Conservation (phyloP, 2,113 vertebrate species). For the Pogonocichla stellata region DNA sequence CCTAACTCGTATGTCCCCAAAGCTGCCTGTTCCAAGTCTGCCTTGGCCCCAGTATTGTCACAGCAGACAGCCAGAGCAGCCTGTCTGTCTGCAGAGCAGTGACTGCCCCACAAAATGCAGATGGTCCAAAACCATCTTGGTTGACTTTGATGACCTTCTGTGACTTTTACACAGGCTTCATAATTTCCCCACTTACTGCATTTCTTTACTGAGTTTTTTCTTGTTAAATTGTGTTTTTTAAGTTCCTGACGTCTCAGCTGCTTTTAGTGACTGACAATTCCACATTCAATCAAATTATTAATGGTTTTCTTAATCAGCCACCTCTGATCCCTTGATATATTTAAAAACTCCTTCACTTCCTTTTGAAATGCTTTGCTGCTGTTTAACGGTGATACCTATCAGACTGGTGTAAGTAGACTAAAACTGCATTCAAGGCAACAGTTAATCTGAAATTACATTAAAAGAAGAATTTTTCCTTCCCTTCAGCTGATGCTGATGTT, state of each 20-base stretch:
- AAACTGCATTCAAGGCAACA: constrained; percentile 9
- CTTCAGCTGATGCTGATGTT: background rate
- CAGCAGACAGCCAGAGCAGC: background rate
- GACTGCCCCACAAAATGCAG: background rate
- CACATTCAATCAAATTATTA: background rate
- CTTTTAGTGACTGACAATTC: background rate
- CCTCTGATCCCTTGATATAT: background rate
- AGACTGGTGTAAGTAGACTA: background rate
- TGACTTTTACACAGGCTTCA: background rate
- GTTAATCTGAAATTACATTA: constrained; percentile 13
- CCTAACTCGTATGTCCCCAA: background rate
- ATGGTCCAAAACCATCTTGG: background rate
- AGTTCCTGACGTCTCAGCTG: background rate
- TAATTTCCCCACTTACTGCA: background rate
- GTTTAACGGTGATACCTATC: background rate
- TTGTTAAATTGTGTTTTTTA: background rate
- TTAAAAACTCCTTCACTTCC: background rate
- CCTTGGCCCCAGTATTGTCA: background rate
- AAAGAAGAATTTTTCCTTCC: background rate
- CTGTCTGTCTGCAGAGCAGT: background rate
- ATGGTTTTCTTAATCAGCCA: background rate
- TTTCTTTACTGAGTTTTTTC: background rate
- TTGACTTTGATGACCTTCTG: background rate
- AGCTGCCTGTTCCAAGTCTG: background rate
- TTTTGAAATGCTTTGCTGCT: constrained; percentile 3